Percentiles rank a stretch among this genome's conserved stretches.
Evolutionary conservation across 2,888 invertebrate species (phyloP).

Genomic region (Spatulosminthurus flaviceps): DNA sequence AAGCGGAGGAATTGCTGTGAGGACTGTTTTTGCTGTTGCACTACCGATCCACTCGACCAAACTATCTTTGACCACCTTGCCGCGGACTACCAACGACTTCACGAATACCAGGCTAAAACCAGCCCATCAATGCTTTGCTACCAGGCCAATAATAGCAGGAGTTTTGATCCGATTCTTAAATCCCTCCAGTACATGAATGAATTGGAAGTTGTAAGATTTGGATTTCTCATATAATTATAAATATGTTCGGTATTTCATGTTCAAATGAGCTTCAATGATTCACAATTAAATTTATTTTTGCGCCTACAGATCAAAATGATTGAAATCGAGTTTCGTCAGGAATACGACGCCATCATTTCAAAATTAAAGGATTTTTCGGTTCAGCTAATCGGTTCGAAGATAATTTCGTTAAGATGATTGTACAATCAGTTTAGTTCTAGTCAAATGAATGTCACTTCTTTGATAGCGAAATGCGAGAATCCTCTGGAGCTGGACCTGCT

Average conservation of each 20-base stretch:
- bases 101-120: constrained; percentile 50
- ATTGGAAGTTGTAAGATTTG: constrained; percentile 23
- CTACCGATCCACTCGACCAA: neutral
- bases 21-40: constrained; percentile 2
- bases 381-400: constrained; percentile 44
- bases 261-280: too few relatives aligned
- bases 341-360: constrained; percentile 31
- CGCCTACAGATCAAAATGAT: constrained; percentile 22
- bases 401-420: too few relatives aligned
- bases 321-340: constrained; percentile 27
- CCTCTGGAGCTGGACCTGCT: constrained; percentile 50
- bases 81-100: constrained; percentile 44
- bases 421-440: too few relatives aligned
- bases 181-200: constrained; percentile 52
- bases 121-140: constrained; percentile 54
- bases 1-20: neutral
- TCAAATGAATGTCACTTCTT: too few relatives aligned
- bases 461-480: constrained; percentile 45
- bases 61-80: constrained; percentile 29
- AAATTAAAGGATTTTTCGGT: constrained; percentile 43
- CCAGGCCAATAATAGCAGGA: constrained; percentile 40
- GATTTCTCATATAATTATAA: too few relatives aligned
- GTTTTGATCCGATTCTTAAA: constrained; percentile 53
- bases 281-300: too few relatives aligned
- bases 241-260: too few relatives aligned